phyloP scores from a whole-genome alignment of 2,797 vertebrate genomes.

The Staurois parvus region DNA sequence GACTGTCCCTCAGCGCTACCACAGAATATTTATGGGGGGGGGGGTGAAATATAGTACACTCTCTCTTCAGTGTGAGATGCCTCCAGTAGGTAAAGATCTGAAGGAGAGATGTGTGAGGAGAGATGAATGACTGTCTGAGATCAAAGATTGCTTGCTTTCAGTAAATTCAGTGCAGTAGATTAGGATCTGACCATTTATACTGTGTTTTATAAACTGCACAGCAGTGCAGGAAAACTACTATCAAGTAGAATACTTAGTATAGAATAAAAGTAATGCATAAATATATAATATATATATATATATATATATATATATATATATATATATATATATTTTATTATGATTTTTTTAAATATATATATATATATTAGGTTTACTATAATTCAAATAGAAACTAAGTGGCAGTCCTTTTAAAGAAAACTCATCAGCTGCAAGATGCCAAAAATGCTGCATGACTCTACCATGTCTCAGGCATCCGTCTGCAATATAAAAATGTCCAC shows the following conservation, averaged over 20 bases:
- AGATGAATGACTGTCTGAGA: slow-evolving; percentile 68
- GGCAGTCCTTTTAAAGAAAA: too few species aligned
- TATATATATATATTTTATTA: too few species aligned
- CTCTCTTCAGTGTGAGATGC: slow-evolving; percentile 67
- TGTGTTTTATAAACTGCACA: slow-evolving; percentile 28
- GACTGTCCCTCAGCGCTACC: slow-evolving; percentile 69
- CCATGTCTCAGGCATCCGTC: too few species aligned
- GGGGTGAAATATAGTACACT: slow-evolving; percentile 76
- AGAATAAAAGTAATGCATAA: slow-evolving; percentile 6
- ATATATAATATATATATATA: background rate
- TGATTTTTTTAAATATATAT: too few species aligned
- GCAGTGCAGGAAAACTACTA: background rate
- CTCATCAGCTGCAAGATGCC: too few species aligned
- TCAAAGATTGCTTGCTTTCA: slow-evolving; percentile 65
- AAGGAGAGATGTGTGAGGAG: slow-evolving; percentile 64
- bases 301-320: too few species aligned
- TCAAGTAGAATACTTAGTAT: background rate
- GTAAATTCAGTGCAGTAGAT: slow-evolving; percentile 42
- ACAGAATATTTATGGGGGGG: slow-evolving; percentile 66
- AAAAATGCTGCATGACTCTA: too few species aligned
- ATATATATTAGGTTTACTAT: too few species aligned
- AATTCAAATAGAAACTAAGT: too few species aligned
- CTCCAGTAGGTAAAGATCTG: slow-evolving; percentile 72
- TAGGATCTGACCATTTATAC: slow-evolving; percentile 47
- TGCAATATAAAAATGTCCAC: too few species aligned